Base-by-base conservation (phyloP, 2,797 vertebrate genomes). In the Ctenopoma multispine region DNA sequence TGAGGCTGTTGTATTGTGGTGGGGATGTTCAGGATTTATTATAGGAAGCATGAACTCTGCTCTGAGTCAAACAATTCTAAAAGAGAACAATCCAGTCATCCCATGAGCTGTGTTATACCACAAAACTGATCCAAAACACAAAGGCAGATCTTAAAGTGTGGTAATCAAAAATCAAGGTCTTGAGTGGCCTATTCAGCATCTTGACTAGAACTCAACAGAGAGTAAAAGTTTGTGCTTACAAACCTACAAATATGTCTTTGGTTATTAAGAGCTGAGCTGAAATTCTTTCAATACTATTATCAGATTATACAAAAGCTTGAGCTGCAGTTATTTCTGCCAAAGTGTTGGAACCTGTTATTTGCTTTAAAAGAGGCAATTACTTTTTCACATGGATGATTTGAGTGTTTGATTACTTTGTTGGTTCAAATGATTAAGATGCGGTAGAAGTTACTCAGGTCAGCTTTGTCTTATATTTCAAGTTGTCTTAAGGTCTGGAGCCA, bases 361-460 rank as follows among this genome's bases (percentile, higher is more conserved):
- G 15, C 15, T 72, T 61, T 61, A 60, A 74, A 55, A 23, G 55
- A 44, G 47, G 20, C n/a, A 34, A 61, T 47, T 63, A 66, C 63
- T 41, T 63, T 70, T 61, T 68, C 49, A 61, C 59, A 24, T 50
- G 20, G 56, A 41, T 69, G 15, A 62, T 71, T 56, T 43, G 34
- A 66, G 51, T 44, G 44, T 27, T 66, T 41, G 43, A 24, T 7
- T 41, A 15, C 21, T 63, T 69, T 44, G 36, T 31, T 47, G 23
- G 14, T 57, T 7, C 17, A 23, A 65, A 76, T 62, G 38, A 63
- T 38, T 40, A 38, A 63, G 49, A 68, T 31, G 31, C 31, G 12
- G 64, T 69, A 20, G 27, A 36, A 12, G 69, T 59, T 34, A 64
- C 54, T 71, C 24, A 68, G 3, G 18, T 50, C 27, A 69, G 6